phyloP scores from a whole-genome alignment of 2,113 vertebrate species.

The Microtus ochrogaster region DNA sequence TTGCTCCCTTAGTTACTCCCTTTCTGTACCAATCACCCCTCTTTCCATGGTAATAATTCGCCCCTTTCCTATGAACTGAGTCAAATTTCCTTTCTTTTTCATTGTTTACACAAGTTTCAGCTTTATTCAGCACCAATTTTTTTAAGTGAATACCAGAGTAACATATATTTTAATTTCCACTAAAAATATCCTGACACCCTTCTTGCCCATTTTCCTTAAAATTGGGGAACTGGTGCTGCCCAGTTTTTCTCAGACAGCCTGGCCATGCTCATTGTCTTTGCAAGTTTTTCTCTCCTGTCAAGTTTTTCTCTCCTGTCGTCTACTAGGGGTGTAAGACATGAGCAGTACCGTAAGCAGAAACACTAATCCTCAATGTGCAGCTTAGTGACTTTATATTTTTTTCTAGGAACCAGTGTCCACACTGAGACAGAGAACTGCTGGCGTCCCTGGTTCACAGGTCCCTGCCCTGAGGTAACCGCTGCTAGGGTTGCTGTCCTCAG shows the following conservation, averaged over 20 bases:
- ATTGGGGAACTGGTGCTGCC: neutral
- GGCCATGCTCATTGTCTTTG: neutral
- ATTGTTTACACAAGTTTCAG: neutral
- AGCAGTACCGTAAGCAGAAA: neutral
- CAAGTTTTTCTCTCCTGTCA: neutral
- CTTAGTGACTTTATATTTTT: neutral
- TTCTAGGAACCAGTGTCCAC: neutral
- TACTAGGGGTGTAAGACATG: too few species aligned
- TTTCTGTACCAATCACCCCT: neutral
- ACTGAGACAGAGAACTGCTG: neutral
- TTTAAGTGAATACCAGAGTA: neutral
- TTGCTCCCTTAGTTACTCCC: neutral
- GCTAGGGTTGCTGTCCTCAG: neutral
- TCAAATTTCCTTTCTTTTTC: neutral
- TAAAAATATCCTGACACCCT: neutral
- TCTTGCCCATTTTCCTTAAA: neutral
- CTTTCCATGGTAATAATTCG: neutral
- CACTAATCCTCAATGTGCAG: neutral
- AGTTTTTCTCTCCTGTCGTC: neutral
- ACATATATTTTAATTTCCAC: neutral
- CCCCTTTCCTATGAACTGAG: neutral
- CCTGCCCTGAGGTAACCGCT: neutral
- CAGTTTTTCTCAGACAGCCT: neutral
- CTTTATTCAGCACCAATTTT: neutral
- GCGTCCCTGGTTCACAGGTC: neutral